Conservation (phyloP, 2,888 invertebrate genomes). For the Conops quadrifasciatus region DNA sequence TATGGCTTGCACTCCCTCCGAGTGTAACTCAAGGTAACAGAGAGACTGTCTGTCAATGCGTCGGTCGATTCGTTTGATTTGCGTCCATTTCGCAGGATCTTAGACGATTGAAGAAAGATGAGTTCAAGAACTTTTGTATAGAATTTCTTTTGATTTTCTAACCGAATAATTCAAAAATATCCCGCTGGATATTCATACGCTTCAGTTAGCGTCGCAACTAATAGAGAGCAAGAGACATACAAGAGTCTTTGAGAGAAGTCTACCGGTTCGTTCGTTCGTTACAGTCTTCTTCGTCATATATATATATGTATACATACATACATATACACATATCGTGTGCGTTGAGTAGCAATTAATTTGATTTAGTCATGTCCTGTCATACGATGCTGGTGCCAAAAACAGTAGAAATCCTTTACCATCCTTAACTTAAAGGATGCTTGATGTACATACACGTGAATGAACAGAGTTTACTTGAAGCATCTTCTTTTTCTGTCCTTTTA, state of each 20-base stretch:
- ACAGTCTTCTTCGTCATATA: no score
- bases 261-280: no score
- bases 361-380: constrained; percentile 16
- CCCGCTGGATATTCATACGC: constrained; percentile 51
- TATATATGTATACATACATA: no score
- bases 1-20: neutral
- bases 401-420: neutral
- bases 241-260: no score
- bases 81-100: neutral
- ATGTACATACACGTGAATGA: constrained; percentile 12
- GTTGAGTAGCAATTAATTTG: constrained; percentile 31
- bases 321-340: neutral
- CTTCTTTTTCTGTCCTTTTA: neutral
- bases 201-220: neutral
- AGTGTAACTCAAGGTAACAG: neutral
- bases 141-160: constrained; percentile 61
- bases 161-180: constrained; percentile 60
- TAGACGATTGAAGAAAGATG: neutral
- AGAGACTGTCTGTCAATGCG: no score
- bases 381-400: constrained; percentile 1
- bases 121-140: constrained; percentile 43
- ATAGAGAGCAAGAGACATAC: neutral
- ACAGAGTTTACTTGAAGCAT: neutral
- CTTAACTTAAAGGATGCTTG: constrained; percentile 1
- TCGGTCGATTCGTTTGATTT: neutral